phyloP scores from a whole-genome alignment of 1,140 invertebrate species.

The Notospermus geniculatus region DNA sequence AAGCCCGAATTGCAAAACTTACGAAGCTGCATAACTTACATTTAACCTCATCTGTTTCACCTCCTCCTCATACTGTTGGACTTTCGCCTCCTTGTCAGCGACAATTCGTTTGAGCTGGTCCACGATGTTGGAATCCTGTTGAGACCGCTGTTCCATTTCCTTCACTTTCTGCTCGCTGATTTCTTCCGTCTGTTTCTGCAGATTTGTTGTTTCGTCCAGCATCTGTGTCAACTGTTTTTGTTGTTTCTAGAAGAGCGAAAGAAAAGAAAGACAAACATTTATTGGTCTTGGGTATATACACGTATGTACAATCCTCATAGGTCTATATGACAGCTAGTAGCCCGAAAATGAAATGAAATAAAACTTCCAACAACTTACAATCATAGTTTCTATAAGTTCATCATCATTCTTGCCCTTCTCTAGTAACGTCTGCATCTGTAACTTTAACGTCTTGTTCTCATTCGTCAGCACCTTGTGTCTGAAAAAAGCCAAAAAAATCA shows the following conservation, averaged over 20 bases:
- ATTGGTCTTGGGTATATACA: too few species aligned
- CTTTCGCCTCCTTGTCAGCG: constrained; percentile 40
- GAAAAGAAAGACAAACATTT: too few species aligned
- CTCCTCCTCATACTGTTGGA: constrained; percentile 40
- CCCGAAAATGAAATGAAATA: too few species aligned
- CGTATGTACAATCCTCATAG: too few species aligned
- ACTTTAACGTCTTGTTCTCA: constrained; percentile 43
- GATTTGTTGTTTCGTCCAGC: constrained; percentile 33
- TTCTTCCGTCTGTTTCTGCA: constrained; percentile 26
- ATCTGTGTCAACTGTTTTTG: constrained; percentile 40
- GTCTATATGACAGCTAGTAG: too few species aligned
- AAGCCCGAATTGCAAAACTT: too few species aligned
- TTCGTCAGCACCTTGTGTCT: constrained; percentile 48
- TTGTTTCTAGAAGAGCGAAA: constrained; percentile 36
- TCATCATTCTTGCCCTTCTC: constrained; percentile 53
- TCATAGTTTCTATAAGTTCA: constrained; percentile 47
- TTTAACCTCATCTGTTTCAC: constrained; percentile 30
- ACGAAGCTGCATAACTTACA: constrained; percentile 17
- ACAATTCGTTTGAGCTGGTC: constrained; percentile 47
- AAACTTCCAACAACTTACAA: constrained; percentile 45
- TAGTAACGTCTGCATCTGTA: constrained; percentile 45
- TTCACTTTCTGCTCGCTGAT: constrained; percentile 29
- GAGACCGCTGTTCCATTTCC: constrained; percentile 35
- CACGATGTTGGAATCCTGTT: constrained; percentile 47
- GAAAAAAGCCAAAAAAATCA: constrained; percentile 25